A percentile compares a stretch with the other conserved stretches of the same genome.
phyloP scores from a whole-genome alignment of 2,888 invertebrate species.

The Deroplatys truncata region DNA sequence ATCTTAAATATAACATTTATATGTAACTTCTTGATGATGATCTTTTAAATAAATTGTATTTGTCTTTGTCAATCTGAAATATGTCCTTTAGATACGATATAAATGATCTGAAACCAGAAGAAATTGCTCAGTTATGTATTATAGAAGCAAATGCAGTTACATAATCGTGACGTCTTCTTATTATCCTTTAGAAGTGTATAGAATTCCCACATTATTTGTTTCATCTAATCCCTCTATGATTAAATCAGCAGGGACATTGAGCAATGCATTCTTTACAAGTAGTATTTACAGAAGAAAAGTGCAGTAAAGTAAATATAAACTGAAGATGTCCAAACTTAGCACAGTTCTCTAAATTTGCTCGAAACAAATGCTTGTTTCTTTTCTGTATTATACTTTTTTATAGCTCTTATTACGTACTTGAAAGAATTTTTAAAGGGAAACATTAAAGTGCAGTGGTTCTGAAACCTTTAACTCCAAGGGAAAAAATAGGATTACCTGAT shows the following conservation, averaged over 20 bases:
- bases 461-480: no score
- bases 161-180: background rate
- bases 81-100: background rate
- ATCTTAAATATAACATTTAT: background rate
- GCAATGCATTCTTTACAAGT: background rate
- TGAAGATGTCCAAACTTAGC: no score
- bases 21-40: background rate
- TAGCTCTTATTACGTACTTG: no score
- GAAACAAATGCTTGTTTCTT: no score
- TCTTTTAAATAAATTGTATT: background rate
- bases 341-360: no score
- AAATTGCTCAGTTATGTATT: slow-evolving; percentile 30
- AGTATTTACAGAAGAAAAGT: no score
- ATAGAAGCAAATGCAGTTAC: slow-evolving; percentile 19
- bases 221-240: background rate
- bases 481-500: no score
- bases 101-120: slow-evolving; percentile 27
- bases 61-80: background rate
- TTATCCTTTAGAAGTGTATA: background rate
- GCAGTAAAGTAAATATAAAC: no score
- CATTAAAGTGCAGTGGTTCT: no score
- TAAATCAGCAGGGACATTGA: background rate
- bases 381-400: no score
- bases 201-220: background rate
- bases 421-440: no score